A percentile compares a stretch with the other conserved stretches of the same genome.
Evolutionary conservation across 2,113 vertebrate genomes (phyloP).

Genomic region (Vimba vimba): DNA sequence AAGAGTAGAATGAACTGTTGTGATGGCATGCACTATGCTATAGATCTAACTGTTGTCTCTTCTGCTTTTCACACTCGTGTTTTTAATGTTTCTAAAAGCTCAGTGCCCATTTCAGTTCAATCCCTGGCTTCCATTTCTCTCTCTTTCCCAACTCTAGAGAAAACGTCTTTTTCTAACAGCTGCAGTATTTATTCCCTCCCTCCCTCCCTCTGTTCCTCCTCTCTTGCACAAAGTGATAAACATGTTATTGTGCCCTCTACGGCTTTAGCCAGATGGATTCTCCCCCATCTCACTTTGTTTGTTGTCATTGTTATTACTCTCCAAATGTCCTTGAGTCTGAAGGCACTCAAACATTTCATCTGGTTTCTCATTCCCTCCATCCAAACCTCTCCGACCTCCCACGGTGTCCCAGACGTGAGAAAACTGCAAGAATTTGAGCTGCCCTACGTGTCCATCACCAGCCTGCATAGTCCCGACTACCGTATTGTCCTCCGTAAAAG

Average conservation of each 20-base stretch:
- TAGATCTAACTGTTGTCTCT: constrained; percentile 25
- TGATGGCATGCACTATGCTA: constrained; percentile 38
- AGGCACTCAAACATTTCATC: constrained; percentile 27
- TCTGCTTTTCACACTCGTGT: constrained; percentile 5
- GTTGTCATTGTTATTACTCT: constrained; percentile 37
- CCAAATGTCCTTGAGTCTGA: constrained; percentile 51
- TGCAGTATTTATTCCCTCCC: neutral
- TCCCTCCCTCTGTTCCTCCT: constrained; percentile 24
- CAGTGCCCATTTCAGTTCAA: constrained; percentile 16
- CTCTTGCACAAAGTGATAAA: constrained; percentile 33
- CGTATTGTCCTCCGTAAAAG: constrained; percentile 96
- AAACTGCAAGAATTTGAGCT: constrained; percentile 99
- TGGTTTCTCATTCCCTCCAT: constrained; percentile 25
- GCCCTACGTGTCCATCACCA: constrained; percentile 95
- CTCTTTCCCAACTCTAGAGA: constrained; percentile 18
- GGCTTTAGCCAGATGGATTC: constrained; percentile 40
- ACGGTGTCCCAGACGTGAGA: constrained; percentile 82
- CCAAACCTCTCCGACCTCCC: constrained; percentile 21
- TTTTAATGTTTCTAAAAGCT: constrained; percentile 11
- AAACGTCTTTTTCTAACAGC: constrained; percentile 29
- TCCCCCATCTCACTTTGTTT: constrained; percentile 27
- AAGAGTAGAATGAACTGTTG: constrained; percentile 22
- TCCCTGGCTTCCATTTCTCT: constrained; percentile 6
- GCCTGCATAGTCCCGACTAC: constrained; percentile 88
- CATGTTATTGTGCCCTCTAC: constrained; percentile 41